Conservation (phyloP, 2,113 vertebrate genomes). For the Willisornis vidua region DNA sequence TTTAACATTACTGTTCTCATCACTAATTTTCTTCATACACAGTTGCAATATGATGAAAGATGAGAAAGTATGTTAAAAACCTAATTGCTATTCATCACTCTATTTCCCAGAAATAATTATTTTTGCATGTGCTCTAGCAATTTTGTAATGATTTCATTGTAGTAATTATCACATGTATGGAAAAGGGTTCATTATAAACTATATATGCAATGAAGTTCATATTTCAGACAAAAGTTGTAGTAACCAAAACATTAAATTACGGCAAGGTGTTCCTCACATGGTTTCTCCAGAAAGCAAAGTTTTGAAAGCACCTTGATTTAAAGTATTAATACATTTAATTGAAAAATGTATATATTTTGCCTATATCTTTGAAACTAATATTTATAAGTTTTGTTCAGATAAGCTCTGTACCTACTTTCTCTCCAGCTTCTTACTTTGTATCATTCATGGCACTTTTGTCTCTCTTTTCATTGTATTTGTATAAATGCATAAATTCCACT, state of each 20-base stretch:
- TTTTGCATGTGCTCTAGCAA: neutral
- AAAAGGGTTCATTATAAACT: neutral
- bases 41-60: neutral
- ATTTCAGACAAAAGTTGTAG: neutral
- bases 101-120: neutral
- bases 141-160: neutral
- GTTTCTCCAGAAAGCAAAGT: neutral
- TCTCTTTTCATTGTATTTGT: neutral
- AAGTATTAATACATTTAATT: neutral
- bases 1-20: neutral
- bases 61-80: neutral
- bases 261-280: neutral
- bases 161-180: neutral
- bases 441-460: neutral
- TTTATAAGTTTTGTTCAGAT: neutral
- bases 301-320: neutral
- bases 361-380: neutral
- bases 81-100: neutral
- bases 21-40: neutral
- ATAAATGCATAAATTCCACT: neutral
- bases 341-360: neutral
- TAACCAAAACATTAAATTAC: neutral
- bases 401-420: neutral
- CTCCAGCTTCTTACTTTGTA: neutral
- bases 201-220: neutral